Evolutionary conservation across 2,888 invertebrate species (phyloP), one percentile per base, ranked within the genome.

Genomic region (Habroteleia sp.): DNA sequence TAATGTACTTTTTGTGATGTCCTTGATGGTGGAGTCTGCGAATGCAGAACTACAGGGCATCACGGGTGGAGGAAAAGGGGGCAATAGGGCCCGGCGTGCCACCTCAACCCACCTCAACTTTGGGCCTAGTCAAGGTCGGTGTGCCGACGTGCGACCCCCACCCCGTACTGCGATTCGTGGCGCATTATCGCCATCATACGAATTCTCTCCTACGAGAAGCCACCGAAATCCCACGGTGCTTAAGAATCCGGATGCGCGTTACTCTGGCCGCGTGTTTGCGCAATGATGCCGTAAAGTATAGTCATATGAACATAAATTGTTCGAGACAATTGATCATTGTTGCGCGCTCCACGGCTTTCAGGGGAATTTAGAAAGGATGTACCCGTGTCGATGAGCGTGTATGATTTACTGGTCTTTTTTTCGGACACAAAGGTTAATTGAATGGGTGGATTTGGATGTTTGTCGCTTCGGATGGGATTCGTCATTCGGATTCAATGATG

Each of bases 11-110:
- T 87, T 87, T 87, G 83, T 85, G 83, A 85, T 88, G 88, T 88
- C 88, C 87, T 88, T 88, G 88, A 87, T 86, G 87, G 82, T 85
- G 84, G 85, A 87, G 88, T 88, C 88, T 88, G 88, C 88, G 88
- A 87, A 88, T 88, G 88, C 87, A 88, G 87, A 85, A 87, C 87
- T 84, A 83, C 84, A 86, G 85, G 86, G 84, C 56, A 81, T 69
- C 39, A 63, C 68, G 63, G 63, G 76, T 60, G 75, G 72, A 60
- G 74, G 78, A 78, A 79, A 76, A 68, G 58, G 77, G 77, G 78
- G 75, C 72, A 73, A 74, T 60, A 62, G 80, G 81, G 79, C 79
- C 81, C 79, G 77, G 79, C 80, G 76, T 71, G 73, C 74, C 83
- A 81, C 82, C 84, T 83, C 85, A 84, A 84, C 85, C 85, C 86